A percentile compares a stretch with the other conserved stretches of the same genome.
Evolutionary conservation across 2,888 invertebrate species (phyloP).

Genomic region (Drosophila infuscata): DNA sequence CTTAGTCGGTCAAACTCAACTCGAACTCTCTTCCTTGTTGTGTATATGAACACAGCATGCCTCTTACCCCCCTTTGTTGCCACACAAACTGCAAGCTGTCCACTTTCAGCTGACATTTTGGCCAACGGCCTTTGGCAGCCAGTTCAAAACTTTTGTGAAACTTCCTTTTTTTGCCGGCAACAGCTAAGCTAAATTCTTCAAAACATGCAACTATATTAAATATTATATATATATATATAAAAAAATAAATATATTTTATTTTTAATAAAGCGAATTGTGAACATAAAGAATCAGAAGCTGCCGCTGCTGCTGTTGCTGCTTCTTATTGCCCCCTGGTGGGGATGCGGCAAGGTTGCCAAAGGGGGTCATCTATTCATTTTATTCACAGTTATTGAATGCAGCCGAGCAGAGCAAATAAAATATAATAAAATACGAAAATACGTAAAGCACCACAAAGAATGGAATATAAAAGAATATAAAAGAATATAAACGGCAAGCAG

Average conservation of each 20-base stretch:
- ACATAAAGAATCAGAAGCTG: constrained; percentile 38
- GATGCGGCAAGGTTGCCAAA: constrained; percentile 55
- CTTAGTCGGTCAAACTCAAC: background rate
- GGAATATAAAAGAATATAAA: no score
- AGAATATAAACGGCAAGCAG: background rate
- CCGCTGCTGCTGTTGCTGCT: constrained; percentile 14
- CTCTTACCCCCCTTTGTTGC: background rate
- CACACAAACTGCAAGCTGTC: constrained; percentile 53
- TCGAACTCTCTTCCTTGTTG: background rate
- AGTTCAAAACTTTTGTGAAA: constrained; percentile 54
- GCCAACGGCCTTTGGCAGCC: constrained; percentile 54
- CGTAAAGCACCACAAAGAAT: constrained; percentile 16
- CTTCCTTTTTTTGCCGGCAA: constrained; percentile 29
- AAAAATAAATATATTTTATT: background rate
- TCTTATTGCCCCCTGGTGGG: constrained; percentile 32
- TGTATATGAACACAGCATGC: background rate
- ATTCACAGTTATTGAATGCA: constrained; percentile 73
- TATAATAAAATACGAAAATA: constrained; percentile 53
- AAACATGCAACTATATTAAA: constrained; percentile 7
- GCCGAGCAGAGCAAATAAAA: constrained; percentile 64
- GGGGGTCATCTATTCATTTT: constrained; percentile 61
- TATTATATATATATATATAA: background rate
- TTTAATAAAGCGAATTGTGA: constrained; percentile 51
- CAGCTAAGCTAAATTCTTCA: constrained; percentile 30
- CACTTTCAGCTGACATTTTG: constrained; percentile 69